These are phyloP conservation scores for Clanis bilineata DNA, from an alignment of 2,888 invertebrate species.

Conservation along the genomic window DNA sequence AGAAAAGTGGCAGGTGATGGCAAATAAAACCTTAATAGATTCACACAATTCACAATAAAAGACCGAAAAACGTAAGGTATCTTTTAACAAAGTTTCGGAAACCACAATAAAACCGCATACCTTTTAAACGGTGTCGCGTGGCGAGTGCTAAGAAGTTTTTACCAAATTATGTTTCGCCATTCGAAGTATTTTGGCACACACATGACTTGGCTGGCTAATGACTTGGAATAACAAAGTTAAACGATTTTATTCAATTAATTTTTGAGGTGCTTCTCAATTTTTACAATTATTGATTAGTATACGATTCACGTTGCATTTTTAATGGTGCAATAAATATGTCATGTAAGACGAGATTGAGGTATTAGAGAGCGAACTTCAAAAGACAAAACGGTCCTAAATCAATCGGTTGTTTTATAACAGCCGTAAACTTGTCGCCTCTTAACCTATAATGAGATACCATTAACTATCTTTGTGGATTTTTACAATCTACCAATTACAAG, in stretches of 20 bases:
- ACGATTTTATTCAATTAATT: conserved; percentile 20
- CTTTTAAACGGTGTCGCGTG: conserved; percentile 65
- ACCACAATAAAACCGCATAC: conserved; percentile 73
- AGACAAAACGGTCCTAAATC: conserved; percentile 64
- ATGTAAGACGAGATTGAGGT: conserved; percentile 46
- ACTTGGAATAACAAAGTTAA: conserved; percentile 37
- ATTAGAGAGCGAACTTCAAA: conserved; percentile 47
- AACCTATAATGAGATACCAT: conserved; percentile 60
- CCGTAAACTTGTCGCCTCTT: conserved; percentile 65
- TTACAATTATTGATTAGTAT: conserved; percentile 20
- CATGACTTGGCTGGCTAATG: conserved; percentile 51
- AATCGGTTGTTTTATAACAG: conserved; percentile 58
- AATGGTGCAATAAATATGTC: conserved; percentile 56
- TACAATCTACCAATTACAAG: conserved; percentile 37
- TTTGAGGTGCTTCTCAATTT: conserved; percentile 17
- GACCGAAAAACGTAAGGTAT: conserved; percentile 48
- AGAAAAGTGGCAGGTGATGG: conserved; percentile 56
- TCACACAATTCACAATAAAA: conserved; percentile 58
- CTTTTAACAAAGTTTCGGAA: conserved; percentile 61
- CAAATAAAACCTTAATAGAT: conserved; percentile 66
- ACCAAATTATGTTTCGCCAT: conserved; percentile 51
- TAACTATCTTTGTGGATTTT: conserved; percentile 51
- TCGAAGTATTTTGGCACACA: conserved; percentile 51
- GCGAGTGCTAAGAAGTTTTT: conserved; percentile 55
- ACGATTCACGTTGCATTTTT: conserved; percentile 35